These are phyloP conservation scores for Aquatica leii DNA, from an alignment of 2,888 invertebrate genomes.

Conservation along the genomic window DNA sequence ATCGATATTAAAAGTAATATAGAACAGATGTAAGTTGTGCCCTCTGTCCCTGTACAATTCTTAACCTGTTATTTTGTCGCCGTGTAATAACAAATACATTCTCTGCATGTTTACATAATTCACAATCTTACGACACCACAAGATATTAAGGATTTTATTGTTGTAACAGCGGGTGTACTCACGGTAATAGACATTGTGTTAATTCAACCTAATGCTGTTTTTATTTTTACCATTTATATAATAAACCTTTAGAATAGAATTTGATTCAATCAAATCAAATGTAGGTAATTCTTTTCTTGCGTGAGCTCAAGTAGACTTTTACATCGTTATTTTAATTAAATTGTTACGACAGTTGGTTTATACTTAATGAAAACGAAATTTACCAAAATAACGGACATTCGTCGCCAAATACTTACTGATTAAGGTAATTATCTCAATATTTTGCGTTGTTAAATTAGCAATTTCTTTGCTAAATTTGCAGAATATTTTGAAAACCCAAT, in stretches of 20 bases:
- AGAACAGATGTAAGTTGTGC: constrained; percentile 36
- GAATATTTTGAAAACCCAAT: too few relatives aligned
- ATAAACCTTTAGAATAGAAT: too few relatives aligned
- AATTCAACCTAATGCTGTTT: too few relatives aligned
- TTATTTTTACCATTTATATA: too few relatives aligned
- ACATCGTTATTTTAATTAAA: constrained; percentile 28
- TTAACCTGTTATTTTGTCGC: constrained; percentile 33
- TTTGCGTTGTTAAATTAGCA: too few relatives aligned
- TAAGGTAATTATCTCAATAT: too few relatives aligned
- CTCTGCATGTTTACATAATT: constrained; percentile 30
- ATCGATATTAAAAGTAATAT: constrained; percentile 35
- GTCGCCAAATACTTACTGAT: too few relatives aligned
- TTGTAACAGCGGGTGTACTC: constrained; percentile 28
- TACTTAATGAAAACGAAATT: background rate
- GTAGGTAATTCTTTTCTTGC: constrained; percentile 30
- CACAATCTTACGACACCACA: constrained; percentile 23
- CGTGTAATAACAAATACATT: constrained; percentile 23
- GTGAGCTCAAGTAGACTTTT: constrained; percentile 32
- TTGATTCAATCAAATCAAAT: constrained; percentile 12
- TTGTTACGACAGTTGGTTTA: constrained; percentile 24
- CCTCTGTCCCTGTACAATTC: constrained; percentile 31
- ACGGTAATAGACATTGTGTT: too few relatives aligned
- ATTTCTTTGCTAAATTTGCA: too few relatives aligned
- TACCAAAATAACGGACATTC: background rate
- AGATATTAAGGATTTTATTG: constrained; percentile 32